Base-by-base conservation (phyloP, 1,140 invertebrate species). In the Drosophila tropicalis region DNA sequence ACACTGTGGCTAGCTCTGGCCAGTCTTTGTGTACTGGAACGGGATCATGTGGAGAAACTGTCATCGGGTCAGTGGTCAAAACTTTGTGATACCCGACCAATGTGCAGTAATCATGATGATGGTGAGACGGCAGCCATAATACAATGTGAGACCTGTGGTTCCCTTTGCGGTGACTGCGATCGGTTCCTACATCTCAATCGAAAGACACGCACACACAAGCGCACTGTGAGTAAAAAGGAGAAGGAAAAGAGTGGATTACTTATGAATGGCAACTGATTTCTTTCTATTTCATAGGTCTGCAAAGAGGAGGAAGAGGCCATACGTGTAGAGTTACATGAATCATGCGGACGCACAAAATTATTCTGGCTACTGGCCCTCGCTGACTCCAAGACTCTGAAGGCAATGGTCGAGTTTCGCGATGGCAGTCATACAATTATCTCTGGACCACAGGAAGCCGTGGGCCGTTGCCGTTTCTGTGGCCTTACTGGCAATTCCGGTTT, bases 51-150 rank as follows among this genome's bases (percentile, higher is more conserved):
- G 0, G 97, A 98, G 81, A 94, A 96, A 92, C 92, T 97, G 1
- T 96, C 96, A 2, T 95, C 95, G 5, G 94, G 94, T 10, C 95
- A 96, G 70, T 95, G 95, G 94, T 93, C 93, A n/a, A 94, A 94
- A 69, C 63, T 91, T 6, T 92, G 90, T 54, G 91, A 92, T 29
- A 91, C 91, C 0, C 91, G 93, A 0, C 92, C 93, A 5, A 96
- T 96, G 34, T 99, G 98, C 93, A 96, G 94, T 58, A 99, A 99
- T 92, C 98, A 99, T 91, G 98, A 99, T 91, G 98, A 99, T 91
- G 97, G 97, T 1, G 96, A 97, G 87, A 99, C 98, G 0, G 94
- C 95, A 1, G 98, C 98, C 1, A 97, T 99, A 47, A 97, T 99
- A 55, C 96, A 97, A 66, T 99, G 98, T 92, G 96, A 95, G 66